phyloP scores from a whole-genome alignment of 1,140 invertebrate genomes.

The Drosophila sechellia region DNA sequence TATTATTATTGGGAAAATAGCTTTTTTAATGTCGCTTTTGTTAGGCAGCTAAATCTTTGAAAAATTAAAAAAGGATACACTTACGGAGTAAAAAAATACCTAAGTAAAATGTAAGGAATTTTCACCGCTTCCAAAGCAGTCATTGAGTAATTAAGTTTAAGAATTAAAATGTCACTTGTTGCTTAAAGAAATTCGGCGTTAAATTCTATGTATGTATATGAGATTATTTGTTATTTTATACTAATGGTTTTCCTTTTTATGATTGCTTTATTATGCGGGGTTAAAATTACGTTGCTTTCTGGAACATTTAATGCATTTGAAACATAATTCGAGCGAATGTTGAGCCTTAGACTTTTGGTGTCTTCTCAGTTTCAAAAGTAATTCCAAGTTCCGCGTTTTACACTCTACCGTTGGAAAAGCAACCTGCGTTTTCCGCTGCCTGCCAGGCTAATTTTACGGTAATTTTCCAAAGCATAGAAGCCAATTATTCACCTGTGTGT shows the following conservation, averaged over 20 bases:
- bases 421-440: constrained; percentile 19
- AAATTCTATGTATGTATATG: too few species aligned
- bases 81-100: too few species aligned
- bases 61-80: too few species aligned
- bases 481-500: constrained; percentile 78
- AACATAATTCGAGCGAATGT: constrained; percentile 14
- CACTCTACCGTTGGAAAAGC: not conserved
- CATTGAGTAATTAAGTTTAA: too few species aligned
- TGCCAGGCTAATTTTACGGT: constrained; percentile 79
- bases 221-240: too few species aligned
- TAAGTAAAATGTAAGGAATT: too few species aligned
- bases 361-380: not conserved
- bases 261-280: not conserved
- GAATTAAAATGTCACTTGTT: too few species aligned
- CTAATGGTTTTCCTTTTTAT: not conserved
- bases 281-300: not conserved
- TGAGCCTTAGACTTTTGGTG: not conserved
- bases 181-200: too few species aligned
- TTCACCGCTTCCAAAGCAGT: too few species aligned
- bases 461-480: constrained; percentile 75
- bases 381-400: constrained; percentile 13
- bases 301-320: not conserved
- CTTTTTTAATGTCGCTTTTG: too few species aligned
- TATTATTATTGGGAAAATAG: too few species aligned
- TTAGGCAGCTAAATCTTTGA: too few species aligned